Conservation (phyloP, 2,797 vertebrate genomes). For the Syndactyla subalaris region DNA sequence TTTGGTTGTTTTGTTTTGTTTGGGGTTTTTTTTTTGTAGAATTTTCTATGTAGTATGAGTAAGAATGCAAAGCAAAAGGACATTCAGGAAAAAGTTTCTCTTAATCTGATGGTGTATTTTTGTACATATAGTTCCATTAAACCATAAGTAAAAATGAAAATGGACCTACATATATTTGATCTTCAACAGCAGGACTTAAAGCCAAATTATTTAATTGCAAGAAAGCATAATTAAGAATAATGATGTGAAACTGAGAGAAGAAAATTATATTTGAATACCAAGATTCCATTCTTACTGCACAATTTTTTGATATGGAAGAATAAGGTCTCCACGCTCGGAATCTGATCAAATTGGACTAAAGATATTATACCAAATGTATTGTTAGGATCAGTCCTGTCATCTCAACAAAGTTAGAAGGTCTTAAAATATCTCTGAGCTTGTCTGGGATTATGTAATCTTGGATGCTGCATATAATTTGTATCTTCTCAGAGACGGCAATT, state of each 20-base stretch:
- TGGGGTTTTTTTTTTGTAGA: background rate
- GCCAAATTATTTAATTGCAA: background rate
- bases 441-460: background rate
- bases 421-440: background rate
- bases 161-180: background rate
- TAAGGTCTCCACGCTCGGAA: background rate
- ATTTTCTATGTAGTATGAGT: background rate
- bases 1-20: background rate
- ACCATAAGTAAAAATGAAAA: background rate
- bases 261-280: background rate
- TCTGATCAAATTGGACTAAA: background rate
- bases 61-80: background rate
- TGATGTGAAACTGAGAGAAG: background rate
- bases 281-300: background rate
- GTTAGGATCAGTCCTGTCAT: background rate
- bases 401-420: background rate
- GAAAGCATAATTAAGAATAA: background rate
- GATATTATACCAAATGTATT: background rate
- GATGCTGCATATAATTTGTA: background rate
- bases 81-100: background rate
- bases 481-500: background rate
- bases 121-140: background rate
- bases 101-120: background rate
- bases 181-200: background rate
- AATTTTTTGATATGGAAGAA: background rate